Percentiles rank a stretch among this genome's conserved stretches.
Conservation (phyloP, 2,113 vertebrate species). For the Lophotis ruficrista region DNA sequence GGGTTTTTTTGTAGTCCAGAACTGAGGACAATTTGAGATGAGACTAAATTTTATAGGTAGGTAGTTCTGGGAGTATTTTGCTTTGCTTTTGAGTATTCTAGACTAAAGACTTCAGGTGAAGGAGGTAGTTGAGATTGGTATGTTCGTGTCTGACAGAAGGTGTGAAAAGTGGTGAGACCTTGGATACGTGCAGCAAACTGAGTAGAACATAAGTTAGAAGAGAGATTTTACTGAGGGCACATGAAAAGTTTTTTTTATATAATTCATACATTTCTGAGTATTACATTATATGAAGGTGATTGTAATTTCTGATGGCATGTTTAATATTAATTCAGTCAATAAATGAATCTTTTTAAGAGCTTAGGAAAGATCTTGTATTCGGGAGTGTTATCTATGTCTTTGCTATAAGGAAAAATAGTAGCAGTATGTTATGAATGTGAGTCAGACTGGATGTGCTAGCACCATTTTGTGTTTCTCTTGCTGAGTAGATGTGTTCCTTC, state of each 20-base stretch:
- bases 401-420: background rate
- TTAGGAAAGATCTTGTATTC: background rate
- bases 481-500: background rate
- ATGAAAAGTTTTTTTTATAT: background rate
- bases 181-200: background rate
- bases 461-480: background rate
- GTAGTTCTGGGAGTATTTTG: background rate
- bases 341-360: background rate
- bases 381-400: background rate
- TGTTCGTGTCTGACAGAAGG: background rate
- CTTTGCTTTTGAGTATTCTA: background rate
- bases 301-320: background rate
- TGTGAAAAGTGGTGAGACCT: background rate
- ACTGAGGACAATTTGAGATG: background rate
- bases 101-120: background rate
- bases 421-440: background rate
- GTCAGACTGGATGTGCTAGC: background rate
- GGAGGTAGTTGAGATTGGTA: background rate
- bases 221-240: background rate
- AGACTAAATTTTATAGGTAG: background rate
- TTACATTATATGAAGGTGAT: background rate
- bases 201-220: background rate
- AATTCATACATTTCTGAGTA: background rate
- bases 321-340: background rate
- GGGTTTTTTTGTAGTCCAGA: background rate